Evolutionary conservation across 2,888 invertebrate species (phyloP).

Genomic region (Nymphalis urticae): DNA sequence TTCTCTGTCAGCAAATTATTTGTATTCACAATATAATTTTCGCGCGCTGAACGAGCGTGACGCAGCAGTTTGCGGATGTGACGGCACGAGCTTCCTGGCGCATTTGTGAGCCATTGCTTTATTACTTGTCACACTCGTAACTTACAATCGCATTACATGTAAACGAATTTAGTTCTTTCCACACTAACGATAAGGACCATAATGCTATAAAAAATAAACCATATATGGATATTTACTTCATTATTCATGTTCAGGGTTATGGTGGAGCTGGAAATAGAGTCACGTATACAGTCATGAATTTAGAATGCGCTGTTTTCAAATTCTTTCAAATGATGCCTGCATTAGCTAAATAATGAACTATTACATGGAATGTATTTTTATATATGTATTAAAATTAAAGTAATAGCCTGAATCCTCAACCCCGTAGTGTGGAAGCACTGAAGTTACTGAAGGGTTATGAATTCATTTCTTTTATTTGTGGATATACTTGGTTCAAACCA

Average conservation of each 20-base stretch:
- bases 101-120: slow-evolving; percentile 32
- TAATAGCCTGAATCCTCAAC: too few relatives aligned
- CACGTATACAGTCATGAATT: slow-evolving; percentile 28
- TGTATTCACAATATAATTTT: slow-evolving; percentile 31
- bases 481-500: too few relatives aligned
- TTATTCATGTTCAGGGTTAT: slow-evolving; percentile 30
- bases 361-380: too few relatives aligned
- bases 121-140: slow-evolving; percentile 25
- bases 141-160: slow-evolving; percentile 1
- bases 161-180: slow-evolving; percentile 12
- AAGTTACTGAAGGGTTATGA: too few relatives aligned
- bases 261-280: slow-evolving; percentile 18
- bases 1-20: slow-evolving; percentile 23
- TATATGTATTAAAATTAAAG: too few relatives aligned
- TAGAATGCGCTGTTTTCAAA: slow-evolving; percentile 25
- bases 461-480: too few relatives aligned
- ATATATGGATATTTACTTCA: slow-evolving; percentile 16
- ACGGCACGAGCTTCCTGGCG: slow-evolving; percentile 32
- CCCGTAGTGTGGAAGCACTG: too few relatives aligned
- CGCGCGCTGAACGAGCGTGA: slow-evolving; percentile 25
- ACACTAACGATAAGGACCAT: not conserved
- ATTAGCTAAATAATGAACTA: not conserved
- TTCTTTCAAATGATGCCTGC: slow-evolving; percentile 7
- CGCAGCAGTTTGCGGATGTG: slow-evolving; percentile 33
- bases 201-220: slow-evolving; percentile 8